Evolutionary conservation across 2,797 vertebrate species (phyloP), one percentile per base, ranked within the genome.

Genomic region (Myotis findleyi): DNA sequence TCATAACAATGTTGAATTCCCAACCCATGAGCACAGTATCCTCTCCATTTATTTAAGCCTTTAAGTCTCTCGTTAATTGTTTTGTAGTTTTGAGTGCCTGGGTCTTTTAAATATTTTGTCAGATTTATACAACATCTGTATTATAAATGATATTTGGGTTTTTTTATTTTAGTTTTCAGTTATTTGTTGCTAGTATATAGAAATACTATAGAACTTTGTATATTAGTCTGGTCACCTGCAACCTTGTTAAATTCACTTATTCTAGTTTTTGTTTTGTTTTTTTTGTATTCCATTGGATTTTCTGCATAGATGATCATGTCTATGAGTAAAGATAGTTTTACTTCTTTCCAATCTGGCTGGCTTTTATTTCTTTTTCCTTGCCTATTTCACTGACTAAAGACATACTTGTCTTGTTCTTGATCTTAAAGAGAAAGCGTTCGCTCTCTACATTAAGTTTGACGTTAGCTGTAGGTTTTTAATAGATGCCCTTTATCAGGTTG

Each of bases 311-410:
- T 47, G 17, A 27, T 92, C 57, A 20, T 36, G 7, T 92, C 59
- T 55, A 18, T 30, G 36, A 55, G n/a, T 73, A 90, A 82, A 88
- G n/a, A 53, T 11, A 57, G 14, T 83, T 97, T 91, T 71, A 82
- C n/a, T 66, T 89, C 36, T 86, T 95, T 76, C 10, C 49, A 38
- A 25, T 82, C 49, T 57, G 18, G 25, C n/a, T 83, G 69, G 13
- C 17, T 96, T 77, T 62, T 91, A 3, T 91, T 86, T 92, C 8
- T 71, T 88, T 91, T 93, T 91, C 86, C 64, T 80, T 96, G 18
- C 38, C 36, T 89, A 64, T 66, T 92, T 90, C 30, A 38, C 38
- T 92, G 44, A 90, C 68, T 87, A n/a, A 68, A 77, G 36, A 82
- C 10, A 47, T 57, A n/a, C 47, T 92, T 95, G 17, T 85, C 47